Evolutionary conservation across 2,797 vertebrate genomes (phyloP), one percentile per base, ranked within the genome.

Genomic region (Cyclura pinguis): DNA sequence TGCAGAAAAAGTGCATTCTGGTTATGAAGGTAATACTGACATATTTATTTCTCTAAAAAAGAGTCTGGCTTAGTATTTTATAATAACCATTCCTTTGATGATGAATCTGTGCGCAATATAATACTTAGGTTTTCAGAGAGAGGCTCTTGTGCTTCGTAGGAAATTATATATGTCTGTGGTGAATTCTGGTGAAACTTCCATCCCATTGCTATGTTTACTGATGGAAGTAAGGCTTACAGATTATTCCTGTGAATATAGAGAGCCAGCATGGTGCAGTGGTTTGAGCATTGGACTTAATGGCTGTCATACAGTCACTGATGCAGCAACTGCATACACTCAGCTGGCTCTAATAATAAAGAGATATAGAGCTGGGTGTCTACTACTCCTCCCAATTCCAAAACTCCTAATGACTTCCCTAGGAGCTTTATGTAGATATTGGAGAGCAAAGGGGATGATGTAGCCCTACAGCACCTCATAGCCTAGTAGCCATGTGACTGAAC

Each of bases 1-100:
- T 96, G 99, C 99, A 1, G 99, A 99, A 96, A 97, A 98, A 89
- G 98, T 99, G 87, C 99, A 99, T 97, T 99, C 99, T 1, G 99
- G 99, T 89, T 99, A 99, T 35, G 99, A 99, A 97, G 99, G 99
- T 99, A 96, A 97, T 74, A 74, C 76, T 78, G 73, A 52, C 50
- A 10, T 55, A 69, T 20, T 88, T 1, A 47, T 3, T 20, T 69
- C 13, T 84, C 2, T 85, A 8, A 35, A 73, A n/a, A 20, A 42
- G 55, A 73, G 42, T 73, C n/a, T 0, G 0, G 72, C 83, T 78
- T 59, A 0, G 50, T 89, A 85, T 57, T 52, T 90, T 29, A 76
- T 85, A 91, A 14, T 24, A 80, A 72, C 27, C 90, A 50, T 16
- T 92, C 4, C 27, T 0, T 42, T 83, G 64, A 52, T 52, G 12